Percentiles rank a stretch among this genome's conserved stretches.
Conservation (phyloP, 2,888 invertebrate species). For the Latrodectus hesperus region DNA sequence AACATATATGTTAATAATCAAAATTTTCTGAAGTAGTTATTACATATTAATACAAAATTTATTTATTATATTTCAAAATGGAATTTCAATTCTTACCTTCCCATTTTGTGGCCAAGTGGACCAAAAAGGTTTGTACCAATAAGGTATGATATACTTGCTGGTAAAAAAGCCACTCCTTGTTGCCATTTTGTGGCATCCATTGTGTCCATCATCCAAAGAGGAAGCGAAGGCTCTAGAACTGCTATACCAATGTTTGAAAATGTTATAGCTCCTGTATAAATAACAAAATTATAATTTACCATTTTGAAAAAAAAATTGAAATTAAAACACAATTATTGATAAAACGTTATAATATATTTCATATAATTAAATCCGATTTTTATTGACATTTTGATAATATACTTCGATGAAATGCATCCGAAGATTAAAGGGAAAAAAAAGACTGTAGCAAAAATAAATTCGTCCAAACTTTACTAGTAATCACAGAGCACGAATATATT, state of each 20-base stretch:
- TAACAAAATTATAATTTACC: not conserved
- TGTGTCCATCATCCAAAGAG: constrained; percentile 99
- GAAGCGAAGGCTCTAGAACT: constrained; percentile 98
- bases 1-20: no score
- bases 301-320: not conserved
- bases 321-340: no score
- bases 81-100: constrained; percentile 78
- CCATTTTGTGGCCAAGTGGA: constrained; percentile 96
- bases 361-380: not conserved
- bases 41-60: no score
- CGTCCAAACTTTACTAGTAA: no score
- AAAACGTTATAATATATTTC: not conserved
- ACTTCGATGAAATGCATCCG: no score
- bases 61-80: no score
- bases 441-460: no score
- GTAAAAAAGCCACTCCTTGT: constrained; percentile 90
- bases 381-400: no score
- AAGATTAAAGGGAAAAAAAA: no score
- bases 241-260: constrained; percentile 99
- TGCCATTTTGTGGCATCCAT: constrained; percentile 97
- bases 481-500: no score
- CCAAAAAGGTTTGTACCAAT: constrained; percentile 98
- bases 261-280: constrained; percentile 86
- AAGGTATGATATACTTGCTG: constrained; percentile 96
- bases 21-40: no score